Conservation (phyloP, 2,113 vertebrate species). For the Tricholaema leucomelas region DNA sequence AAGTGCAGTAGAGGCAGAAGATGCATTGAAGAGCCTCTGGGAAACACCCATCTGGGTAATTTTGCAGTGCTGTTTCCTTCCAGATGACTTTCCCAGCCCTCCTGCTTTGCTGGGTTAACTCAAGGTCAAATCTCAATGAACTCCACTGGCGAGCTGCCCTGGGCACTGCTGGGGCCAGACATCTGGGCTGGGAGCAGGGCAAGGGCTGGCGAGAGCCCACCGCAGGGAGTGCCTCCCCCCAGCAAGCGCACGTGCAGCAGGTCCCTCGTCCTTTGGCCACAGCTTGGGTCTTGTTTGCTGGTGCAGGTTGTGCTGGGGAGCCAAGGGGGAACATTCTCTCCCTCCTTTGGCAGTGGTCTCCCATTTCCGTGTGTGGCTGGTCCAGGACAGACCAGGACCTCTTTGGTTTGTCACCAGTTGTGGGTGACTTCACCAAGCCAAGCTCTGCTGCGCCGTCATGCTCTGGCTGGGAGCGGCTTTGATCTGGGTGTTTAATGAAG, state of each 20-base stretch:
- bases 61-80: not conserved
- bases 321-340: not conserved
- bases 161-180: not conserved
- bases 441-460: slow-evolving; percentile 28
- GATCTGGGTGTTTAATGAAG: slow-evolving; percentile 70
- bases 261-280: not conserved
- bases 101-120: not conserved
- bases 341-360: not conserved
- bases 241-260: not conserved
- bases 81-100: not conserved
- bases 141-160: not conserved
- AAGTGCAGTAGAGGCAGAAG: not conserved
- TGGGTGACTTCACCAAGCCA: not conserved
- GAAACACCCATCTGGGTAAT: not conserved
- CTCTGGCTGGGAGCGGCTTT: slow-evolving; percentile 59
- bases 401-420: not conserved
- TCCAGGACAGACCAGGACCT: not conserved
- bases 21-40: not conserved
- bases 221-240: not conserved
- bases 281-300: not conserved
- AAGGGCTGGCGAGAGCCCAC: no score
- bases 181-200: not conserved
- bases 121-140: not conserved
- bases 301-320: not conserved
- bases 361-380: not conserved